Conservation (phyloP, 2,113 vertebrate species). For the Forbesichthys agassizii region DNA sequence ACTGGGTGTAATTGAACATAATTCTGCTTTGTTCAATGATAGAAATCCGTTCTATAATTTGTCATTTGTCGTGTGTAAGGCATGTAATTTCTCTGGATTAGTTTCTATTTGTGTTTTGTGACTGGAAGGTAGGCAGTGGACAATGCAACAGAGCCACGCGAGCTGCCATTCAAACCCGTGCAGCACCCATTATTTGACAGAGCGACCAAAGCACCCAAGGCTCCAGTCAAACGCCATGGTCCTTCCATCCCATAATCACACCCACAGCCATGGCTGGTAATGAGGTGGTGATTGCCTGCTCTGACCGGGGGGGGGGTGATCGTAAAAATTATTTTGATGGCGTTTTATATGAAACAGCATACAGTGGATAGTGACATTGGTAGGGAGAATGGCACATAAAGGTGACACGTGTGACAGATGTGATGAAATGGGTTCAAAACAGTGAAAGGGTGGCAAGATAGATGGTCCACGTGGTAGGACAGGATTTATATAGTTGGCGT, state of each 20-base stretch:
- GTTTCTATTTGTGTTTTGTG: slow-evolving; percentile 6
- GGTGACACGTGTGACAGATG: slow-evolving; percentile 49
- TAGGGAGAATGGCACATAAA: slow-evolving; percentile 32
- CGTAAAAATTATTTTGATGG: slow-evolving; percentile 65
- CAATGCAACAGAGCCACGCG: slow-evolving; percentile 31
- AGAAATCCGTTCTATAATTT: slow-evolving; percentile 5
- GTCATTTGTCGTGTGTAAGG: slow-evolving; percentile 13
- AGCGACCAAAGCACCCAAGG: slow-evolving; percentile 44
- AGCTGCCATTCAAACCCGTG: slow-evolving; percentile 43
- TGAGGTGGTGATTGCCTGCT: slow-evolving; percentile 61
- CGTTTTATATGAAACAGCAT: slow-evolving; percentile 49
- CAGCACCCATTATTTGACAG: slow-evolving; percentile 40
- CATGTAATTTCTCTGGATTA: slow-evolving; percentile 16
- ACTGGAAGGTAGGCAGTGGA: slow-evolving; percentile 9
- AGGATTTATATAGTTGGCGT: too few species aligned
- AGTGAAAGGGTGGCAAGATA: too few species aligned
- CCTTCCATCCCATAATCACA: slow-evolving; percentile 59
- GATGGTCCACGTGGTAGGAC: too few species aligned
- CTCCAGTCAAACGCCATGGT: slow-evolving; percentile 36
- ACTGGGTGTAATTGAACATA: slow-evolving; percentile 32
- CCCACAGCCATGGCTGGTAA: slow-evolving; percentile 57
- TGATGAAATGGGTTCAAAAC: slow-evolving; percentile 10
- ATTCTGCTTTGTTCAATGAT: slow-evolving; percentile 25
- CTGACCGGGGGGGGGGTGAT: slow-evolving; percentile 38
- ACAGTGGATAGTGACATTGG: slow-evolving; percentile 22